These are phyloP conservation scores for Botia kubotai DNA, from an alignment of 2,797 vertebrate species.

Conservation along the genomic window DNA sequence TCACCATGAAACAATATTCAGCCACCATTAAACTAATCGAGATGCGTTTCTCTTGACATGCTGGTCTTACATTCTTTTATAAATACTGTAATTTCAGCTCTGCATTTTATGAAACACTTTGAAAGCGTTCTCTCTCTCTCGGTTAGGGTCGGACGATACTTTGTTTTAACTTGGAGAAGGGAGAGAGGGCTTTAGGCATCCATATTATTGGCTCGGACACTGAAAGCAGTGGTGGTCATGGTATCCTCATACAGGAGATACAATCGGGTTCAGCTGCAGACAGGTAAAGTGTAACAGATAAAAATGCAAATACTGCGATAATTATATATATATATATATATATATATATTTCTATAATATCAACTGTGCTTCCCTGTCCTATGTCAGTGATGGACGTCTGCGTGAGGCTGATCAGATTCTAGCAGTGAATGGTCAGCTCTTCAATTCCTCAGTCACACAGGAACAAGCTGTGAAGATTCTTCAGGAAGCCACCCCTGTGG, in stretches of 20 bases:
- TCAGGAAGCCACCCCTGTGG: slow-evolving; percentile 79
- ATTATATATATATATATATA: background rate
- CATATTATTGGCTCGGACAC: slow-evolving; percentile 82
- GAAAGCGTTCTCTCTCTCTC: slow-evolving; percentile 4
- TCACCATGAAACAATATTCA: background rate
- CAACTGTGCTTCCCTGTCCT: background rate
- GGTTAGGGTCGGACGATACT: slow-evolving; percentile 81
- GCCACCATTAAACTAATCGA: background rate
- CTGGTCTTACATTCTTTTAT: background rate
- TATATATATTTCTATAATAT: background rate
- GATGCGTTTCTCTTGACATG: background rate
- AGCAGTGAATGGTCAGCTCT: slow-evolving; percentile 80
- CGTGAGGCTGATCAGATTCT: slow-evolving; percentile 85
- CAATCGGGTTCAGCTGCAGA: slow-evolving; percentile 81
- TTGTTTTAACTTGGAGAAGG: slow-evolving; percentile 80
- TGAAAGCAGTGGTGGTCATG: slow-evolving; percentile 80
- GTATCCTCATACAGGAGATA: slow-evolving; percentile 86
- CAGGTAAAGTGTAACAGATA: slow-evolving; percentile 71
- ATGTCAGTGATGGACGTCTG: slow-evolving; percentile 80
- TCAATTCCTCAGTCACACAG: slow-evolving; percentile 83
- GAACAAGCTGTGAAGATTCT: slow-evolving; percentile 82
- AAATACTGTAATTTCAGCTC: background rate
- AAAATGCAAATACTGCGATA: background rate
- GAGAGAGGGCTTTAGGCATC: slow-evolving; percentile 79
- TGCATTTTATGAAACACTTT: background rate